These are phyloP conservation scores for Idaea aversata DNA, from an alignment of 2,888 invertebrate genomes.

Conservation along the genomic window DNA sequence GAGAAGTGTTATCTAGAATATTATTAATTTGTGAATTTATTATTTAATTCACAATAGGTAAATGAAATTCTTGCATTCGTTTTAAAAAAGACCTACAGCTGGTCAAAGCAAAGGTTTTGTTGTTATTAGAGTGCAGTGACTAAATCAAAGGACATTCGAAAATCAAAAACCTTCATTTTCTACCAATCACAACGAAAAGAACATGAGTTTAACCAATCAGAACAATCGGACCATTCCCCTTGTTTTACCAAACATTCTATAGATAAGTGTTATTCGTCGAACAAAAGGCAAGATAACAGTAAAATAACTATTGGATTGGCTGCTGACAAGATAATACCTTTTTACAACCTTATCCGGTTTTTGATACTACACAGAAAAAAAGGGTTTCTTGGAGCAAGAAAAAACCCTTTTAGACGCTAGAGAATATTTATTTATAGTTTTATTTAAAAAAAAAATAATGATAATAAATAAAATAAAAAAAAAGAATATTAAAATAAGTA, in stretches of 20 bases:
- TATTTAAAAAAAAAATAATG: no score
- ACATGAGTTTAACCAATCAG: background rate
- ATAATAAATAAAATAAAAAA: no score
- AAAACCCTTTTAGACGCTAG: background rate
- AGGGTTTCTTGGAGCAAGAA: background rate
- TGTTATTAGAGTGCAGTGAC: no score
- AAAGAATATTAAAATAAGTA: no score
- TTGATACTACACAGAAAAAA: background rate
- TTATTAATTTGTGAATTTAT: background rate
- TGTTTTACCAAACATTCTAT: background rate
- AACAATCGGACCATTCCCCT: background rate
- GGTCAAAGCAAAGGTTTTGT: no score
- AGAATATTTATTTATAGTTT: no score
- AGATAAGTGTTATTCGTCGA: background rate
- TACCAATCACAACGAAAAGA: background rate
- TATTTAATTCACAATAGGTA: background rate
- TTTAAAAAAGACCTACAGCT: no score
- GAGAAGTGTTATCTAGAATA: background rate
- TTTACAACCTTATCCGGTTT: background rate
- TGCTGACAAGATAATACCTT: background rate
- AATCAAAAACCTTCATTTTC: background rate
- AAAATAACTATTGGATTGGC: background rate
- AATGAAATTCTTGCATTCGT: background rate
- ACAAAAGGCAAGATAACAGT: background rate
- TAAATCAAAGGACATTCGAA: background rate